Base-by-base conservation (phyloP, 1,140 invertebrate genomes). In the Sminthurides bifidus region DNA sequence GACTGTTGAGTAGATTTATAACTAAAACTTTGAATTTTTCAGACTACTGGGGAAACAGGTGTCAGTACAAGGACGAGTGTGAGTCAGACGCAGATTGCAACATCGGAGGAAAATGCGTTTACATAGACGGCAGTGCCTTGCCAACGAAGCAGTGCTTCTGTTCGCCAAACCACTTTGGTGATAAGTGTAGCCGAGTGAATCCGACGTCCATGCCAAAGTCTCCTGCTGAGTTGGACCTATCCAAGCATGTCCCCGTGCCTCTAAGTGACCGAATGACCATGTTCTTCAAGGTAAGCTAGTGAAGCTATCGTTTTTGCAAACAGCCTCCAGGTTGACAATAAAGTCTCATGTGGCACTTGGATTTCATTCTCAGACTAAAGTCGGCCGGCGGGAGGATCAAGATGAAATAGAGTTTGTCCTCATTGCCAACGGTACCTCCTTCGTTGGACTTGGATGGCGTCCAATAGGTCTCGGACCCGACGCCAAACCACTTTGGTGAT, bases 71-170 rank as follows among this genome's bases (percentile, higher is more conserved):
- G 48, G 85, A 90, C 65, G 87, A 90, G 68, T 95, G 91, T 68
- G 68, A 77, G 14, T 80, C 81, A 37, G 80, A 92, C 68, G 74
- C 71, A 2, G 89, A 94, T 66, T 94, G 92, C 67, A 78, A 80
- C 53, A 80, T 84, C 58, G 40, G 54, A 17, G 91, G 91, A 31
- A 79, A 81, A 58, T 94, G 92, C 68, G 74, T 90, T 14, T 81
- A 90, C 68, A 73, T 85, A 14, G 76, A 81, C 27, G 79, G 85
- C 1, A 87, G 85, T 1, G 82, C 82, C 8, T 75, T 83, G 17
- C 90, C 91, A 0, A 80, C 78, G 27, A 81, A 79, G 62, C 83
- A 87, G 63, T 95, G 92, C 70, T 94, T 87, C 70, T 95, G 91
- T 68, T 80, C 86, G 58, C 73, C 79, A 19, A 89, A 90, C 15